Conservation (phyloP, 1,140 invertebrate genomes). For the Eriocheir sinensis region DNA sequence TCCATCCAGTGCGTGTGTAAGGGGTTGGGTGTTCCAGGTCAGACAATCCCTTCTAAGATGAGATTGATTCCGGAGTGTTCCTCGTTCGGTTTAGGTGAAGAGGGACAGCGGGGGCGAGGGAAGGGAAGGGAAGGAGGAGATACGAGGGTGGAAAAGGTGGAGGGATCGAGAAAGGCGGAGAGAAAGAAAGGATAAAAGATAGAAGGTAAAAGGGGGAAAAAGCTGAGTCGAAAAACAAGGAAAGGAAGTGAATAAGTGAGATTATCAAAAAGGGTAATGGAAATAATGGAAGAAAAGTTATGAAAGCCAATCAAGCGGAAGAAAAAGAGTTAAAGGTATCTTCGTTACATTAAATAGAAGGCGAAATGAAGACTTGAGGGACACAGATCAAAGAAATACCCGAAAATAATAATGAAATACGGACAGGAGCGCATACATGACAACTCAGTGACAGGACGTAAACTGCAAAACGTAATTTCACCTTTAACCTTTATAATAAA, state of each 20-base stretch:
- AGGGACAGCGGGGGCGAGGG: not conserved
- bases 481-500: no score
- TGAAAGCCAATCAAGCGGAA: not conserved
- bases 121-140: not conserved
- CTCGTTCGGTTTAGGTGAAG: not conserved
- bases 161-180: not conserved
- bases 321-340: no score
- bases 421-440: not conserved
- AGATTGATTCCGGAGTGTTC: conserved; percentile 28
- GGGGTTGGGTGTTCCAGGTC: not conserved
- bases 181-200: not conserved
- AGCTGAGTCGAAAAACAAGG: not conserved
- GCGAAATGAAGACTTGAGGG: not conserved
- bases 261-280: not conserved
- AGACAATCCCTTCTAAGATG: conserved; percentile 15
- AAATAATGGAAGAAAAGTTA: not conserved
- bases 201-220: not conserved
- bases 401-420: not conserved
- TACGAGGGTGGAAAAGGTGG: not conserved
- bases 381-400: not conserved
- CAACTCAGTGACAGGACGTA: no score
- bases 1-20: not conserved
- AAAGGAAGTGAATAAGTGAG: not conserved
- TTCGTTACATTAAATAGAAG: no score
- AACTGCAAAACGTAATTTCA: no score